phyloP scores from a whole-genome alignment of 2,888 invertebrate species.

The Mantis religiosa region DNA sequence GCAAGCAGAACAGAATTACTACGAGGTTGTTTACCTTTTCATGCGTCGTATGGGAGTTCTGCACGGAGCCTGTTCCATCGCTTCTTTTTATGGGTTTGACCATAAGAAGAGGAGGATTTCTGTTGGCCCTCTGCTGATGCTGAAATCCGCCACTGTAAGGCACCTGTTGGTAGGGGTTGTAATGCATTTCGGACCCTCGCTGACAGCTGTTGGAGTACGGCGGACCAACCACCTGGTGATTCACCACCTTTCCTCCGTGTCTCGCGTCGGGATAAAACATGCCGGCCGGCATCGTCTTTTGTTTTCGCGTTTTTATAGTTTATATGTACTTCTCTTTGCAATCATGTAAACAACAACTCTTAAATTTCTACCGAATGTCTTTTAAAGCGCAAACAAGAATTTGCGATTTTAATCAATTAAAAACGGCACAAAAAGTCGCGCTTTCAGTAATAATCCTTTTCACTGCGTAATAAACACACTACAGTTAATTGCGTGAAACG shows the following conservation, averaged over 20 bases:
- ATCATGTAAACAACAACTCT: neutral
- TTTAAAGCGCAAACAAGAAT: neutral
- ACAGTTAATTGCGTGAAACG: neutral
- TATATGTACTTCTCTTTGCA: neutral
- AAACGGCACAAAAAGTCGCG: neutral
- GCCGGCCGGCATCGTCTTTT: neutral
- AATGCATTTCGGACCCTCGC: neutral
- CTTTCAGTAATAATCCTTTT: neutral
- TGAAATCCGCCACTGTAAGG: neutral
- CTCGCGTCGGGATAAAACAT: neutral
- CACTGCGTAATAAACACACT: neutral
- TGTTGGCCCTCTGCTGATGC: neutral
- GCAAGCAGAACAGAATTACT: neutral
- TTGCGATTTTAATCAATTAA: neutral
- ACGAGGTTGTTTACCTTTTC: neutral
- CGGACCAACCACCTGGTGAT: neutral
- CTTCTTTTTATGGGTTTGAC: slow-evolving; percentile 23
- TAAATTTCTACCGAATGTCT: neutral
- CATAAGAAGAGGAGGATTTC: slow-evolving; percentile 25
- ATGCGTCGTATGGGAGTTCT: neutral
- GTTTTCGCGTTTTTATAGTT: neutral
- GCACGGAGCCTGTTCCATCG: neutral
- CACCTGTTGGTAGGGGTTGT: neutral
- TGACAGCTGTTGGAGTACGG: neutral
- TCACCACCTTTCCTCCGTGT: neutral